A percentile compares a stretch with the other conserved stretches of the same genome.
Evolutionary conservation across 53 echinoderm and acorn worm genomes (phyloP).

Genomic region (Stichopus horrens): DNA sequence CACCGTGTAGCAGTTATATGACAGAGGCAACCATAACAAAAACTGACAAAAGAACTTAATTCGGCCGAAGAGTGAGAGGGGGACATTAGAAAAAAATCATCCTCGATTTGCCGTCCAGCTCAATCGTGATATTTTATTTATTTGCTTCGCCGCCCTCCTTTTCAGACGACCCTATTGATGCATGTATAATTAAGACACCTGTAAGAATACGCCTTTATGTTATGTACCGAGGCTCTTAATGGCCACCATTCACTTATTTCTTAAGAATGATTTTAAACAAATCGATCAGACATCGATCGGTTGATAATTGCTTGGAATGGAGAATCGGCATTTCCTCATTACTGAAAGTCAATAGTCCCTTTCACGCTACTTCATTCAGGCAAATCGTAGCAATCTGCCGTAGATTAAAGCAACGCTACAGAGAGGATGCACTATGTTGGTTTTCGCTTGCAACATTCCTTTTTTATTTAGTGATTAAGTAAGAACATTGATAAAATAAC

Average conservation of each 20-base stretch:
- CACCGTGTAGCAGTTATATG: too few species aligned
- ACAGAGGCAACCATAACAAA: neutral
- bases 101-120: neutral
- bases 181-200: neutral
- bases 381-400: too few species aligned
- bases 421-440: too few species aligned
- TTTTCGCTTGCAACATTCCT: too few species aligned
- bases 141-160: neutral
- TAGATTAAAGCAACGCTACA: too few species aligned
- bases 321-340: neutral
- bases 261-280: neutral
- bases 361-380: neutral
- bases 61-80: neutral
- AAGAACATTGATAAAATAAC: too few species aligned
- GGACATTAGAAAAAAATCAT: neutral
- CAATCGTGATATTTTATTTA: constrained; percentile 35
- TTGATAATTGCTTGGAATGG: constrained; percentile 11
- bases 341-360: constrained; percentile 12
- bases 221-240: neutral
- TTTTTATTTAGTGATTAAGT: too few species aligned
- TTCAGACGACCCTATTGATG: neutral
- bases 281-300: neutral
- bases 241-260: neutral
- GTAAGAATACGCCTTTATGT: neutral
- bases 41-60: neutral